Evolutionary conservation across 2,888 invertebrate species (phyloP), one percentile per base, ranked within the genome.

Genomic region (Crematogaster levior): DNA sequence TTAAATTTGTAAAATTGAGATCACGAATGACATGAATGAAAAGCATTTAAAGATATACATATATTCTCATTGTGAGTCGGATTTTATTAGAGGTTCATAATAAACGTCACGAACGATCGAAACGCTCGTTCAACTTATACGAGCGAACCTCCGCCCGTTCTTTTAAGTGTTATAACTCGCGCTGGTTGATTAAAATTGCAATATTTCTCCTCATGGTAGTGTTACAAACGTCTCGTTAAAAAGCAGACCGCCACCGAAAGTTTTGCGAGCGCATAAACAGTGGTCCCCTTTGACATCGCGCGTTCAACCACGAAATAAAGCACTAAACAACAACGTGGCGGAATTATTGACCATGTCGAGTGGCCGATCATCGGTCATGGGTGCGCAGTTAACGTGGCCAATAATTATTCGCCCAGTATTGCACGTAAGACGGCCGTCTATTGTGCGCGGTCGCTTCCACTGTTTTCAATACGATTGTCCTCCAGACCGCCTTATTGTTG

Each of bases 381-480:
- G 15, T n/a, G 66, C 30, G 43, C 53, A 61, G 43, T 82, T 70
- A 84, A 88, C 84, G 82, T 60, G 89, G 86, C 87, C 91, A 91
- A 92, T 92, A 92, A 92, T 92, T 92, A 92, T 91, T 81, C 90
- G 70, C 51, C 21, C 80, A 83, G 63, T 70, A 56, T 82, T 70
- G 75, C 86, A 84, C 86, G 86, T 90, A 90, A 90, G 91, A 92
- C 88, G 82, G 77, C 84, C 85, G 83, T 90, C 51, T 88, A 92
- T 93, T 93, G 93, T 92, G 85, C 56, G 85, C 68, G 86, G 86
- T 83, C 87, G 85, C 83, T 85, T 88, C 82, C 90, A 88, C 91
- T 90, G 92, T 93, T 93, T 93, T 94, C 93, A 93, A 93, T 94
- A 92, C 93, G 92, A 94, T 94, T 94, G 94, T 94, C 92, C 92